Evolutionary conservation across 2,888 invertebrate genomes (phyloP), one percentile per base, ranked within the genome.

Genomic region (Drosophila monieri): DNA sequence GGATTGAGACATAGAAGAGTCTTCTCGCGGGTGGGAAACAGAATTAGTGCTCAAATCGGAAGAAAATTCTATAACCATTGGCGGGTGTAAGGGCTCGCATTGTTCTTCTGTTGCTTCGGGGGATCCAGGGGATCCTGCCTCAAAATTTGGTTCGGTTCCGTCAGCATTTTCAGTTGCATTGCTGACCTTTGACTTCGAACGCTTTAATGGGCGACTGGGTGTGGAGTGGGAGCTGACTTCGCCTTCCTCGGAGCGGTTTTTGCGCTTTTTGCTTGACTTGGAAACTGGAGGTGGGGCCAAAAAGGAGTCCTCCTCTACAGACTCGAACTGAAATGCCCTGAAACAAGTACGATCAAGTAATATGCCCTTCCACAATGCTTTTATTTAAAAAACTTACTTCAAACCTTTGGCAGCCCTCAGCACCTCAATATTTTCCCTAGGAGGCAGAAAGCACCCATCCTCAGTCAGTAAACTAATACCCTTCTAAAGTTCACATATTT

Each of bases 361-460:
- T n/a, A n/a, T n/a, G n/a, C n/a, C n/a, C n/a, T n/a, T 18, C 3
- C 3, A 35, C 23, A 43, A 14, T 12, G 5, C 32, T 21, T 2
- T n/a, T 23, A 23, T 23, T 14, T 8, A 6, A 0, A 4, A 10
- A 3, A 48, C 70, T 60, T 51, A 80, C 80, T 73, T 89, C 0
- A 88, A 55, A 1, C 75, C 66, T 0, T 76, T 49, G 3, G 57
- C 57, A 15, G 51, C 48, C 39, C 54, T 64, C 0, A 88, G 55
- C 0, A 88, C 75, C 30, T 74, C 58, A 1, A 88, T 76, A 0
- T 88, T 78, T 32, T 88, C 88, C 35, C 64, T 74, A 0, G 80
- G 76, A 3, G 88, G 79, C 21, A 88, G 51, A 55, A 75, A 89
- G 8, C 59, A 73, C 8, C 75, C 89, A 39, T 89, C 87, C 2